Evolutionary conservation across 2,113 vertebrate species (phyloP).

Genomic region (Nothocercus nigrocapillus): DNA sequence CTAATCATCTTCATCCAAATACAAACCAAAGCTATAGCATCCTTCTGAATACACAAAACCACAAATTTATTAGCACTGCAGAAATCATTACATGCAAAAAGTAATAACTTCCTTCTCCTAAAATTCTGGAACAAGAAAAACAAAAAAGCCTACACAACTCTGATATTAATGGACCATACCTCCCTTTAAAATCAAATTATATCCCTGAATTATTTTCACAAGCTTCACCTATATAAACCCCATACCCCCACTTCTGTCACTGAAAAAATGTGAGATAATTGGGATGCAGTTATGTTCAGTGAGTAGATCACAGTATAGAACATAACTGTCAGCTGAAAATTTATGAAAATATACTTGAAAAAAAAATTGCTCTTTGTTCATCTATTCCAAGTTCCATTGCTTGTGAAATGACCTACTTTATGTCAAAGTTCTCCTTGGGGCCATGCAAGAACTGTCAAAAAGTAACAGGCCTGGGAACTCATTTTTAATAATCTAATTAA

Average conservation of each 20-base stretch:
- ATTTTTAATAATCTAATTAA: slow-evolving; percentile 68
- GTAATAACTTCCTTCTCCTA: background rate
- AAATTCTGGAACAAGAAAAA: background rate
- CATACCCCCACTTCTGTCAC: background rate
- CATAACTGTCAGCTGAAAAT: background rate
- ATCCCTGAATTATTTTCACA: background rate
- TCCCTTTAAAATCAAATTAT: background rate
- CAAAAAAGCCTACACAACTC: background rate
- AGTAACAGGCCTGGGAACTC: slow-evolving; percentile 2
- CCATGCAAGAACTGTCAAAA: slow-evolving; percentile 38
- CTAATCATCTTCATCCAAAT: background rate
- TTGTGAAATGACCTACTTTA: slow-evolving; percentile 38
- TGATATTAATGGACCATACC: background rate
- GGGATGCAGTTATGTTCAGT: background rate
- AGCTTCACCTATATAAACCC: background rate
- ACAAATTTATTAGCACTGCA: background rate
- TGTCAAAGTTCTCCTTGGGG: background rate
- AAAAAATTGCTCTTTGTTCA: background rate
- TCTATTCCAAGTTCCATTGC: background rate
- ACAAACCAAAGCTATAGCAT: background rate
- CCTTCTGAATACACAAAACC: background rate
- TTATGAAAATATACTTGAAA: background rate
- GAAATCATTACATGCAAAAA: background rate
- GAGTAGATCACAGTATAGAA: background rate
- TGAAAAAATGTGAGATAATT: rapidly evolving